A percentile compares a stretch with the other conserved stretches of the same genome.
These are phyloP conservation scores for Diadegma fenestrale DNA, from an alignment of 2,888 invertebrate genomes.

Conservation along the genomic window DNA sequence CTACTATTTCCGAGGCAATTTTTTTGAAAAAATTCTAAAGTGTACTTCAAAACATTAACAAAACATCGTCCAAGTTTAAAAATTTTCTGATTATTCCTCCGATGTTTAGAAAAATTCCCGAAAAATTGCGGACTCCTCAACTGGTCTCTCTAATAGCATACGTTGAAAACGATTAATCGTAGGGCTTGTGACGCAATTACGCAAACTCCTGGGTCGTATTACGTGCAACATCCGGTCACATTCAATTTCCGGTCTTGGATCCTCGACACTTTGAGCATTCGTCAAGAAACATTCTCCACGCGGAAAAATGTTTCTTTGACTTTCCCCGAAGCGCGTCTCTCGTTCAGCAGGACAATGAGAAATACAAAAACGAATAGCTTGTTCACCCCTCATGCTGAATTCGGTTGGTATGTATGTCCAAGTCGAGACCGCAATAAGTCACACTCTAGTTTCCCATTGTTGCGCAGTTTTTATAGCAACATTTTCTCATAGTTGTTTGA, in stretches of 20 bases:
- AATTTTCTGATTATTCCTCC: too few relatives aligned
- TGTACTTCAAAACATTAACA: too few relatives aligned
- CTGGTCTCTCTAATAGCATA: too few relatives aligned
- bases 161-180: not conserved
- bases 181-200: not conserved
- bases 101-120: too few relatives aligned
- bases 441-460: constrained; percentile 5
- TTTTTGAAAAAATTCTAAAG: too few relatives aligned
- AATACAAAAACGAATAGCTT: not conserved
- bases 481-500: constrained; percentile 18
- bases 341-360: not conserved
- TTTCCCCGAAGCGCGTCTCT: not conserved
- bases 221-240: not conserved
- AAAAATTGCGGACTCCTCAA: too few relatives aligned
- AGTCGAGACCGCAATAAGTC: not conserved
- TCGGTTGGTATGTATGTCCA: not conserved
- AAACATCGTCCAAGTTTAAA: too few relatives aligned
- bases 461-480: constrained; percentile 10
- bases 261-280: not conserved
- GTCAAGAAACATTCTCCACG: not conserved
- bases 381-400: not conserved
- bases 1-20: too few relatives aligned
- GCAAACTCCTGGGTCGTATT: not conserved
- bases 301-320: not conserved
- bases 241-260: not conserved